These are phyloP conservation scores for Stenchaetothrips biformis DNA, from an alignment of 2,888 invertebrate genomes.

Conservation along the genomic window DNA sequence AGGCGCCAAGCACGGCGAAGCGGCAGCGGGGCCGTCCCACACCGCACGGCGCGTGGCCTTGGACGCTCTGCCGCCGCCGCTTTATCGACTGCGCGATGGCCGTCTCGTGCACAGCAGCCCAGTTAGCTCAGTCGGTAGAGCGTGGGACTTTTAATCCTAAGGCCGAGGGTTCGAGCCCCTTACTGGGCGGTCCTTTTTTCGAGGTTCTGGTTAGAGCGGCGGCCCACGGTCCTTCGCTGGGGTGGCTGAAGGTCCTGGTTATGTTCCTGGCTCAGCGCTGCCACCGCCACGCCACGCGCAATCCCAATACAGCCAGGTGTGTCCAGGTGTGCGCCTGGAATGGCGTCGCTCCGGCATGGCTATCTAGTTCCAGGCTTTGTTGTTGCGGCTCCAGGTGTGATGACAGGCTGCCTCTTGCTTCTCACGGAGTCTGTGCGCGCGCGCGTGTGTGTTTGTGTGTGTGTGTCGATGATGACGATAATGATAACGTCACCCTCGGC, in stretches of 20 bases:
- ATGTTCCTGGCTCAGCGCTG: background rate
- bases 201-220: background rate
- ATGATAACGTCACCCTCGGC: background rate
- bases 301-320: background rate
- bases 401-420: constrained; percentile 1
- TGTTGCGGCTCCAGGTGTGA: background rate
- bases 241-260: background rate
- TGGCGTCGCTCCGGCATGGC: background rate
- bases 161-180: constrained; percentile 6
- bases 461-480: constrained; percentile 1
- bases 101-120: background rate
- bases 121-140: constrained; percentile 6
- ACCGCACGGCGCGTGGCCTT: too few relatives aligned
- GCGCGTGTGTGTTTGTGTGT: background rate
- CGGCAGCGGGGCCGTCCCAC: background rate
- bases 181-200: background rate
- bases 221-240: background rate
- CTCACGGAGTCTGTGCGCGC: background rate
- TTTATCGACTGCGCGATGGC: too few relatives aligned
- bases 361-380: background rate
- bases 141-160: constrained; percentile 9
- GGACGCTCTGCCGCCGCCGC: too few relatives aligned
- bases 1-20: background rate
- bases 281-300: background rate
- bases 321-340: background rate